Percentiles rank a stretch among this genome's conserved stretches.
Conservation (phyloP, 2,797 vertebrate species). For the Adrianichthys oophorus region DNA sequence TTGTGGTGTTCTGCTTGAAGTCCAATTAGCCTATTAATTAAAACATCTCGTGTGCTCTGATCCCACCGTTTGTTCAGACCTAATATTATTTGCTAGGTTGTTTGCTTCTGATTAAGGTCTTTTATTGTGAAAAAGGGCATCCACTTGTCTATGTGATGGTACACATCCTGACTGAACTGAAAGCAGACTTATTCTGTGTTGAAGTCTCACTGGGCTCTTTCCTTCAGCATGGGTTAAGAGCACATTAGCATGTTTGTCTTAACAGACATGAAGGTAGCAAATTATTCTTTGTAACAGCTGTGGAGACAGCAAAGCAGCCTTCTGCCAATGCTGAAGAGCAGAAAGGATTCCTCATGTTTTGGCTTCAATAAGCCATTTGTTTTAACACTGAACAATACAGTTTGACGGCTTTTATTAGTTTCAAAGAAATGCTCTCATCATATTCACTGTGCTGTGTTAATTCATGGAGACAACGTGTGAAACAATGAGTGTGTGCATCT, state of each 20-base stretch:
- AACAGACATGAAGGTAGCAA: slow-evolving; percentile 38
- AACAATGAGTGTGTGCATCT: slow-evolving; percentile 54
- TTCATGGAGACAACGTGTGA: slow-evolving; percentile 44
- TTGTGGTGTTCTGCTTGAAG: slow-evolving; percentile 71
- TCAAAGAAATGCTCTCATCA: slow-evolving; percentile 55
- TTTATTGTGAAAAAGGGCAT: slow-evolving; percentile 55
- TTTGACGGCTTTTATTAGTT: slow-evolving; percentile 52
- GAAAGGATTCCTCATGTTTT: slow-evolving; percentile 38
- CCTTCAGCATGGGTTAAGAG: slow-evolving; percentile 21
- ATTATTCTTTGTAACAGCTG: slow-evolving; percentile 44
- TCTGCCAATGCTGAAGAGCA: slow-evolving; percentile 16
- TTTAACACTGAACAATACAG: slow-evolving; percentile 36
- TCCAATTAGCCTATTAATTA: slow-evolving; percentile 78
- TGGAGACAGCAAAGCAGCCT: slow-evolving; percentile 19
- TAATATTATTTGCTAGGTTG: slow-evolving; percentile 70
- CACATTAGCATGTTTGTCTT: slow-evolving; percentile 36
- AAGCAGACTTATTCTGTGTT: slow-evolving; percentile 19
- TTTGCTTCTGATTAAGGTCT: slow-evolving; percentile 61
- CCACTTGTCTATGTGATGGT: slow-evolving; percentile 13
- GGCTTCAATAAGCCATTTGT: slow-evolving; percentile 22
- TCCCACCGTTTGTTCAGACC: slow-evolving; percentile 59
- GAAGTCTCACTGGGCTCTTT: slow-evolving; percentile 25
- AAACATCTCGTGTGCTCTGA: slow-evolving; percentile 74
- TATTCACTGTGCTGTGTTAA: slow-evolving; percentile 47
- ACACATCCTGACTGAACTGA: slow-evolving; percentile 31